Base-by-base conservation (phyloP, 92 coral and sea anemone genomes). In the Hydrozoanthus gracilis region DNA sequence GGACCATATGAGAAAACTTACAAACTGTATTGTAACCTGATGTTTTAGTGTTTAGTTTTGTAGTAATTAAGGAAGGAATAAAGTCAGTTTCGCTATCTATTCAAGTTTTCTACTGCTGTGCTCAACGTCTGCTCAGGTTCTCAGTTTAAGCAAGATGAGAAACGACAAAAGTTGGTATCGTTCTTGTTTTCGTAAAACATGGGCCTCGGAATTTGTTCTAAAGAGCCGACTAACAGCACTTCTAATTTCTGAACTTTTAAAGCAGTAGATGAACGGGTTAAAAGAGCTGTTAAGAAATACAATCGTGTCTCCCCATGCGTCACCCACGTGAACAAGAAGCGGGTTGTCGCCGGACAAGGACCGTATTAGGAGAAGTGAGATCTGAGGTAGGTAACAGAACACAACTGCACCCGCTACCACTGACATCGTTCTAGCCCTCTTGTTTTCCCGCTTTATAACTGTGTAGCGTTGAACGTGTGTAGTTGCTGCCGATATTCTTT, bases 181-280 rank as follows among this genome's bases (percentile, higher is more conserved):
- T 79, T 11, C 56, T 67, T 44, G 44, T 27, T 60, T 15, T 18
- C 27, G 5, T 72, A 10, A 65, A 45, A n/a, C 47, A 61, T 8
- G 39, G 45, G 6, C 16, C 62, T 62, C 60, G 46, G 46, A 39
- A 55, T 55, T 14, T 76, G 16, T 62, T 61, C 18, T 79, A 4
- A 78, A 51, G 20, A 54, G 64, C 52, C 66, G 82, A 27, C 4
- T 4, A 14, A 88, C 61, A 27, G 83, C 91, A 13, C 17, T 44
- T 44, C 88, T 83, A 71, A 88, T 82, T 15, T 82, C 79, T 12
- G 48, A 48, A 60, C 82, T 88, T 73, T 76, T 88, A 55, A 71
- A 88, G 51, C 91, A 88, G 77, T 88, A 88, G 13, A 88, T 82
- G 18, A 88, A 77, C 3, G 91, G 91, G 49, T 88, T 88, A 51